Evolutionary conservation across 2,888 invertebrate species (phyloP).

Genomic region (Chrysodeixis includens): DNA sequence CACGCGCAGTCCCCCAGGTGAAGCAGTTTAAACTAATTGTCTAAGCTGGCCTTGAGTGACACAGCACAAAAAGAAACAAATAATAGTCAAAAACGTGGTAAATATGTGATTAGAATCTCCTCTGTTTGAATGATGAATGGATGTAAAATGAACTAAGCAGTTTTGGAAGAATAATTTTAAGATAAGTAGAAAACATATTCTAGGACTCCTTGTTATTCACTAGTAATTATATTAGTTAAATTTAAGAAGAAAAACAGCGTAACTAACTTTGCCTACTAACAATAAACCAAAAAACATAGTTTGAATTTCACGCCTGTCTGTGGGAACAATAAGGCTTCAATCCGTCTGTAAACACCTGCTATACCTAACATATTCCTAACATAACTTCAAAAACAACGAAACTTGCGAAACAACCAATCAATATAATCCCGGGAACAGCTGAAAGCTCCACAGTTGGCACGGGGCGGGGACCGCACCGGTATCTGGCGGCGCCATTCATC

Average conservation of each 20-base stretch:
- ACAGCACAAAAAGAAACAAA: neutral
- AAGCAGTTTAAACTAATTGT: slow-evolving; percentile 9
- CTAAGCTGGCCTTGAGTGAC: neutral
- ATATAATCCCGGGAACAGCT: neutral
- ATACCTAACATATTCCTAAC: neutral
- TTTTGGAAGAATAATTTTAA: too few relatives aligned
- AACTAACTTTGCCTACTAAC: too few relatives aligned
- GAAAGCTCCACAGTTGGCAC: slow-evolving; percentile 32
- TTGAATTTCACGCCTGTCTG: too few relatives aligned
- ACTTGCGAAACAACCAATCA: neutral
- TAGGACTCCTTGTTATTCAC: too few relatives aligned
- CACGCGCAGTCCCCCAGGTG: slow-evolving; percentile 14
- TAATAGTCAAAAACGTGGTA: neutral
- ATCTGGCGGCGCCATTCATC: slow-evolving; percentile 15
- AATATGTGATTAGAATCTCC: too few relatives aligned
- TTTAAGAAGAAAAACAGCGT: too few relatives aligned
- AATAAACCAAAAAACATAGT: too few relatives aligned
- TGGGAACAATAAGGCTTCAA: neutral
- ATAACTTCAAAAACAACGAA: too few relatives aligned
- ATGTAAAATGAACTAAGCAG: too few relatives aligned
- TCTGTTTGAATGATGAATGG: too few relatives aligned
- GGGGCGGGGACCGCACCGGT: slow-evolving; percentile 17
- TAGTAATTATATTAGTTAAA: too few relatives aligned
- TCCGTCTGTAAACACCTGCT: neutral
- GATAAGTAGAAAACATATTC: too few relatives aligned